Evolutionary conservation across 1,140 invertebrate genomes (phyloP), one percentile per base, ranked within the genome.

Genomic region (Bombus cullumanus): DNA sequence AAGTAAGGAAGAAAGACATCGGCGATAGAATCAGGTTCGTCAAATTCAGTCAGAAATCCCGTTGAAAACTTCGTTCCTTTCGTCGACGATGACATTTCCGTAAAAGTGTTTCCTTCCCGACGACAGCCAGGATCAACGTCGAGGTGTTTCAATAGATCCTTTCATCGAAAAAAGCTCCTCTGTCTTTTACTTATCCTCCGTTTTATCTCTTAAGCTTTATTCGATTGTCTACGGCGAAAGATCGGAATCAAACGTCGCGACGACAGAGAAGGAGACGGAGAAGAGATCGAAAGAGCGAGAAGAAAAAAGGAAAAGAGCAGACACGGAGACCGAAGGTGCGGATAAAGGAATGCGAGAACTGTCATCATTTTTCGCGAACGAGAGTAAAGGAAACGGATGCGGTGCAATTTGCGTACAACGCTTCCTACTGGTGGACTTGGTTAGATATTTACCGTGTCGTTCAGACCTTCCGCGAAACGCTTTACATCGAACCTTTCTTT

Each of bases 131-230:
- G 47, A 53, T 53, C 47, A 43, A 41, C 47, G 34, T 15, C 3
- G 59, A 25, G 5, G n/a, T 79, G 47, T 68, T 62, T 79, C 37
- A 53, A 72, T 62, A 31, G 76, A 73, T 41, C 57, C 85, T 80
- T 71, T 89, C 73, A 37, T 64, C 43, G 66, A 59, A 62, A 47
- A 72, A 69, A 57, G 34, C 73, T 39, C 69, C 31, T 62, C 85
- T 81, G 66, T 83, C 75, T 89, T 73, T 68, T 77, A 79, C 74
- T 88, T 88, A 89, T 89, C 76, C 75, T 39, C 75, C 75, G 69
- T 83, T 89, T 89, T 89, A 89, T 89, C 87, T 84, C 66, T 81
- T 72, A 86, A 88, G 80, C 77, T 89, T 78, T 83, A 83, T 87
- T 89, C 86, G 87, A 89, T 90, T 87, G 81, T 80, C 68, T 37